Base-by-base conservation (phyloP, 2,113 vertebrate species). In the Callorhinus ursinus region DNA sequence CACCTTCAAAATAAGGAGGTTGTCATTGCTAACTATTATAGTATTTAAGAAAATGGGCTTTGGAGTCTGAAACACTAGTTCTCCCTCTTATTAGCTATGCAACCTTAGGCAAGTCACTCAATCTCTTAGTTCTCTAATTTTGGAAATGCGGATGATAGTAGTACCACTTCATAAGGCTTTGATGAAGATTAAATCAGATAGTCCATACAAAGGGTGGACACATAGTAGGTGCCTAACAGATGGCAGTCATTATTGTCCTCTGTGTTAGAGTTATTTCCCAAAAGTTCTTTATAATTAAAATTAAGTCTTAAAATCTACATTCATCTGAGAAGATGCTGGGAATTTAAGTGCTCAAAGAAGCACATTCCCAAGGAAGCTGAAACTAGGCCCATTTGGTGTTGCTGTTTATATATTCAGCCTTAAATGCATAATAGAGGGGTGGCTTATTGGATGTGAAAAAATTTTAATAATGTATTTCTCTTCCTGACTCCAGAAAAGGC, bases 401-500 rank as follows among this genome's bases (percentile, higher is more conserved):
- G 39, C 92, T 96, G 57, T 90, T 97, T 90, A 93, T 92, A 87
- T 71, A 89, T 46, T 93, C 8, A 71, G 65, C 22, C 5, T 95
- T 90, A 87, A 97, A n/a, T 69, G 8, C 14, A 15, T 84, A 92
- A 76, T 42, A 83, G 53, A 19, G 55, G n/a, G 81, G 53, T 76
- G 28, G 16, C 13, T 88, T 94, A 95, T 69, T 90, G 84, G 57
- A 96, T 76, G 39, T 28, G n/a, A 28, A 36, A 88, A 87, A 53
- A 90, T 94, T 98, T 98, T 96, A 97, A 93, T 97, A 95, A 97
- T 28, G 91, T 96, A 95, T 98, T 98, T 98, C 81, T 94, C 95
- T 96, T 71, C 7, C 36, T 94, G 76, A 88, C 13, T 93, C 0
- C 0, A 94, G 96, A 97, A 89, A 95, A 97, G 98, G 95, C 87